These are phyloP conservation scores for Siniperca obscura DNA, from an alignment of 2,797 vertebrate species.

Conservation along the genomic window DNA sequence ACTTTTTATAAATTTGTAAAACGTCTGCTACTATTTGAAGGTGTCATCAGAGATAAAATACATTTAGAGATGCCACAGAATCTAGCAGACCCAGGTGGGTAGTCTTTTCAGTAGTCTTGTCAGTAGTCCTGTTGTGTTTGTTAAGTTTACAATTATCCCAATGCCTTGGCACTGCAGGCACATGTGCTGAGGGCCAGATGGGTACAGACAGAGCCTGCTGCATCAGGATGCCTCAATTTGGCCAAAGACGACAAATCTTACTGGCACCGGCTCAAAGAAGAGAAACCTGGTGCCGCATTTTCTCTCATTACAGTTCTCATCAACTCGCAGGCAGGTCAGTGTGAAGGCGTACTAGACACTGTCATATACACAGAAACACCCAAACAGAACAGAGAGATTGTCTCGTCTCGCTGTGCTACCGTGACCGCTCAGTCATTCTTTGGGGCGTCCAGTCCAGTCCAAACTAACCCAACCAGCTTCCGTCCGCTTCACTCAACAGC, in stretches of 20 bases:
- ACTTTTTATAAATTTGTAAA: constrained; percentile 69
- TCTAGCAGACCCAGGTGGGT: constrained; percentile 62
- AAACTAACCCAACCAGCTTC: constrained; percentile 37
- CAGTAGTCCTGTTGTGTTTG: constrained; percentile 45
- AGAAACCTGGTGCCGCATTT: constrained; percentile 49
- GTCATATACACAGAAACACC: constrained; percentile 72
- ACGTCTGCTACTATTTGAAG: constrained; percentile 76
- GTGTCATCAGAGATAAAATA: constrained; percentile 78
- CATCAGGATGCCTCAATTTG: constrained; percentile 67
- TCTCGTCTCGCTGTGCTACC: constrained; percentile 76
- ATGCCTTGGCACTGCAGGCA: constrained; percentile 72
- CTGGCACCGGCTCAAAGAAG: constrained; percentile 59
- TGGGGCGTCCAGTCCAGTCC: constrained; percentile 63
- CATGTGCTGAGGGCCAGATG: constrained; percentile 74
- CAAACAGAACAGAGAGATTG: constrained; percentile 72
- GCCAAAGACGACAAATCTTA: constrained; percentile 65
- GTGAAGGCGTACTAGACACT: constrained; percentile 58
- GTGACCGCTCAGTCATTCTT: constrained; percentile 68
- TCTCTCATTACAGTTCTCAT: constrained; percentile 51
- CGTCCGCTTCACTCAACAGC: constrained; percentile 85
- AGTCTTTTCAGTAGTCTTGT: constrained; percentile 58
- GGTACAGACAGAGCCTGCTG: constrained; percentile 69
- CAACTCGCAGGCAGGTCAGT: constrained; percentile 56
- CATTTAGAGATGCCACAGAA: constrained; percentile 76
- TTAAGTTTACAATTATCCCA: constrained; percentile 69